Conservation (phyloP, 1,140 invertebrate species). For the Trypoxylus dichotomus region DNA sequence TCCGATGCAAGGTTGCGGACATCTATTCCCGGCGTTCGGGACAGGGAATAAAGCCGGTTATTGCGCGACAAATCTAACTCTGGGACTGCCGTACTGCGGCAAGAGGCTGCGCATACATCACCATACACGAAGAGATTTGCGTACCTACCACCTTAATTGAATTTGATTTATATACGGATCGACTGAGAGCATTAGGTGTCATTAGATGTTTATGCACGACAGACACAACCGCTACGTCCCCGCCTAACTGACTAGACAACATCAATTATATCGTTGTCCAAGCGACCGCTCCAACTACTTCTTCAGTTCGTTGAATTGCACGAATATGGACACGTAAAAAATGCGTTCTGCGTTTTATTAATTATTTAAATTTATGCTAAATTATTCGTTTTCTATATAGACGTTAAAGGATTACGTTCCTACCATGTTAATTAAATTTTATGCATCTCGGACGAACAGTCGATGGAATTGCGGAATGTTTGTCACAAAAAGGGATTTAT, state of each 20-base stretch:
- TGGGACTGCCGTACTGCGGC: not conserved
- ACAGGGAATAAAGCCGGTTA: not conserved
- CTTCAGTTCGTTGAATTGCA: not conserved
- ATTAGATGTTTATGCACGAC: not conserved
- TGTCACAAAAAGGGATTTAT: not conserved
- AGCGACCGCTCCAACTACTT: not conserved
- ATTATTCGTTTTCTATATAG: not conserved
- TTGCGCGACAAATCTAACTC: constrained; percentile 4
- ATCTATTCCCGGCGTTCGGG: not conserved
- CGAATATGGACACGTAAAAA: not conserved
- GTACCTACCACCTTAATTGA: constrained; percentile 11
- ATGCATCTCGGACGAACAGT: not conserved
- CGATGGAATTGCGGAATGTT: not conserved
- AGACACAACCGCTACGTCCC: not conserved
- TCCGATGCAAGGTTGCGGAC: not conserved
- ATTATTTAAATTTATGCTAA: not conserved
- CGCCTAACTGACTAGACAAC: not conserved
- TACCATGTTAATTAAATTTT: not conserved
- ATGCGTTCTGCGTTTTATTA: not conserved
- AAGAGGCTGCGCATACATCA: not conserved
- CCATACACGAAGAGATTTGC: constrained; percentile 7
- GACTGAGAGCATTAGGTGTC: not conserved
- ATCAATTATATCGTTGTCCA: constrained; percentile 2
- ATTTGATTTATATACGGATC: constrained; percentile 11
- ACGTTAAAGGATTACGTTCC: not conserved